Conservation (phyloP, 2,797 vertebrate species). For the Fistularia commersonii region DNA sequence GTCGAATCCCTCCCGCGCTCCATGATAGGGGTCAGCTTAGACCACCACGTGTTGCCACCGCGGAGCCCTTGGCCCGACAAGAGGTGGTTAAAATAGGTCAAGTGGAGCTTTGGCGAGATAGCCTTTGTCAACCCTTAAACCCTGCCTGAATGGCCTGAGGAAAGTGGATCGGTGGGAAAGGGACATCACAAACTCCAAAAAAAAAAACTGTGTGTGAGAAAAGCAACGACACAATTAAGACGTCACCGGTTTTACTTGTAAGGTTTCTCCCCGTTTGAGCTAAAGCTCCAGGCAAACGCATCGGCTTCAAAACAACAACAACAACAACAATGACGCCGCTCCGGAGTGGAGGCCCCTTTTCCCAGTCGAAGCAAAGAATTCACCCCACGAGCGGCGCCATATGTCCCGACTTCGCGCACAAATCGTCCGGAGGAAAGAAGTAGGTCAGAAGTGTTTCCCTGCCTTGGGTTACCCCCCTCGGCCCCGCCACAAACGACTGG, state of each 20-base stretch:
- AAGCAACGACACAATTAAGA: constrained; percentile 11
- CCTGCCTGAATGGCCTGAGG: constrained; percentile 46
- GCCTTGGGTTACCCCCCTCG: constrained; percentile 1
- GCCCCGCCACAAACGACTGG: constrained; percentile 7
- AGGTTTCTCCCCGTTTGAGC: background rate
- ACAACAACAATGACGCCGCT: constrained; percentile 1
- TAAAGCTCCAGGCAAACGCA: constrained; percentile 13
- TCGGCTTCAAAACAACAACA: constrained; percentile 18
- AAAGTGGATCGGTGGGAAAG: constrained; percentile 40
- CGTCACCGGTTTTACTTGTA: background rate
- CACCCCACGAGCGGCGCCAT: constrained; percentile 25
- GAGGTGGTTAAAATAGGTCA: constrained; percentile 71
- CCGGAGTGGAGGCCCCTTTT: constrained; percentile 20
- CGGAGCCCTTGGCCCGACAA: constrained; percentile 47
- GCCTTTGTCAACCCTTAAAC: constrained; percentile 59
- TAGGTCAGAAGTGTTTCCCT: constrained; percentile 41
- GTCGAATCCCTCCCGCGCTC: constrained; percentile 44
- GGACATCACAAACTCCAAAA: constrained; percentile 10
- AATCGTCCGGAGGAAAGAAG: constrained; percentile 36
- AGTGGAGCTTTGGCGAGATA: constrained; percentile 65
- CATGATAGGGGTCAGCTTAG: constrained; percentile 63
- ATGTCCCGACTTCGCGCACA: constrained; percentile 40
- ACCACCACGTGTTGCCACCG: constrained; percentile 50
- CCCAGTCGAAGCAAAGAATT: constrained; percentile 24
- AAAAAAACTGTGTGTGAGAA: too few species aligned